Percentiles rank a stretch among this genome's conserved stretches.
phyloP scores from a whole-genome alignment of 2,888 invertebrate genomes.

The Heteromurus nitidus region DNA sequence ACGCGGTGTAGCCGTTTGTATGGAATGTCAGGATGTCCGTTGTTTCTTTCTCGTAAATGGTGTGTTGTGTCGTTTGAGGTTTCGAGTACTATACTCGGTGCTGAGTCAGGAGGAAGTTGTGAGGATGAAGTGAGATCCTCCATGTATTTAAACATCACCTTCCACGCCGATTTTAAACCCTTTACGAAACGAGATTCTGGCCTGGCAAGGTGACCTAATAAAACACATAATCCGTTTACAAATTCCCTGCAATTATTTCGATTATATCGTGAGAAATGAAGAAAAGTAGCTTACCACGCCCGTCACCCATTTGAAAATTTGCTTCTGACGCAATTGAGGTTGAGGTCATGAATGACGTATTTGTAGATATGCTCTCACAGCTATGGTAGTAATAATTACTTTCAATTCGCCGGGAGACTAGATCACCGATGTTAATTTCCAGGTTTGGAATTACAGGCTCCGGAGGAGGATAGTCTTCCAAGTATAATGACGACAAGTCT shows the following conservation, averaged over 20 bases:
- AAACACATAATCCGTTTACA: neutral
- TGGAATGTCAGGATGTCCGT: constrained; percentile 21
- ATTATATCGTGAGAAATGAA: no score
- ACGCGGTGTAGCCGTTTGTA: constrained; percentile 8
- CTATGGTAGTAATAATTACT: neutral
- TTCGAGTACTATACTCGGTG: no score
- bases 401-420: constrained; percentile 1
- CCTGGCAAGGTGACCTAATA: neutral
- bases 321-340: neutral
- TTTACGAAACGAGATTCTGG: constrained; percentile 38
- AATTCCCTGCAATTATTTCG: no score
- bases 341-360: constrained; percentile 3
- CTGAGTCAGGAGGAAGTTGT: constrained; percentile 19
- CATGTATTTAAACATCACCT: constrained; percentile 32
- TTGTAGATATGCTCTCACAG: neutral
- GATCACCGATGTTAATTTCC: constrained; percentile 34
- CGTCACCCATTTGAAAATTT: neutral
- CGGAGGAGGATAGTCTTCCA: neutral
- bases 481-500: constrained; percentile 6
- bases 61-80: neutral
- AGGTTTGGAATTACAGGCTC: constrained; percentile 40
- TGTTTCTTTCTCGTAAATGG: neutral
- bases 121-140: constrained; percentile 46
- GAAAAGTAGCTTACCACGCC: neutral
- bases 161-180: constrained; percentile 52